These are phyloP conservation scores for Drosophila subpulchrella DNA, from an alignment of 1,140 invertebrate genomes.

Conservation along the genomic window DNA sequence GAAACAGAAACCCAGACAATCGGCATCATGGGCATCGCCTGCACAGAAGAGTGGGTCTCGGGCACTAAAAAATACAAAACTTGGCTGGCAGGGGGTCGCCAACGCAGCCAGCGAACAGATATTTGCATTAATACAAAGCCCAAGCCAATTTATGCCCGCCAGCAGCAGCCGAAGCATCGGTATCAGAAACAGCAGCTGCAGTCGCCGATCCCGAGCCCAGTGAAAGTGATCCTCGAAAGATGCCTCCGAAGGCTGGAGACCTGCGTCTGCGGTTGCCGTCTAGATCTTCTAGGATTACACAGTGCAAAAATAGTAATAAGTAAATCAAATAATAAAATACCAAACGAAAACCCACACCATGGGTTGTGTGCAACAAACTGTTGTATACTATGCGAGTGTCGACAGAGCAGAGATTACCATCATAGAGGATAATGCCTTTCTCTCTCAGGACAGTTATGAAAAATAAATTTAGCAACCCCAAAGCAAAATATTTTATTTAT, in stretches of 20 bases:
- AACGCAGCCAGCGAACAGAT: constrained; percentile 69
- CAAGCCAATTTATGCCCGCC: constrained; percentile 77
- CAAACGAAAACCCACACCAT: no score
- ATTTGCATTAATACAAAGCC: constrained; percentile 83
- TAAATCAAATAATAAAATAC: no score
- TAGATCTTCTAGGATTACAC: constrained; percentile 20
- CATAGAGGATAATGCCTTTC: no score
- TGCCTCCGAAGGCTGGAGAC: constrained; percentile 10
- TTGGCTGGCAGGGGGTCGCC: constrained; percentile 53
- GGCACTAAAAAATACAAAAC: constrained; percentile 3
- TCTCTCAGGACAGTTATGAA: no score
- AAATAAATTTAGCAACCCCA: no score
- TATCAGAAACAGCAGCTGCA: constrained; percentile 16
- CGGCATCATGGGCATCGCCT: constrained; percentile 54
- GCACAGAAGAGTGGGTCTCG: constrained; percentile 23
- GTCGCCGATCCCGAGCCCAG: constrained; percentile 20
- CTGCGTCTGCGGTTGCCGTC: constrained; percentile 26
- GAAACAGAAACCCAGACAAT: constrained; percentile 55
- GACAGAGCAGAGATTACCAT: no score
- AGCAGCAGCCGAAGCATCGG: constrained; percentile 55
- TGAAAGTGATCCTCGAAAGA: constrained; percentile 65
- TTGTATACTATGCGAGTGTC: no score
- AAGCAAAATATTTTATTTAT: no score
- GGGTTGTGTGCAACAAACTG: no score
- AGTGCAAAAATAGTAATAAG: not conserved